Base-by-base conservation (phyloP, 2,888 invertebrate genomes). In the Lasioglossum vierecki region DNA sequence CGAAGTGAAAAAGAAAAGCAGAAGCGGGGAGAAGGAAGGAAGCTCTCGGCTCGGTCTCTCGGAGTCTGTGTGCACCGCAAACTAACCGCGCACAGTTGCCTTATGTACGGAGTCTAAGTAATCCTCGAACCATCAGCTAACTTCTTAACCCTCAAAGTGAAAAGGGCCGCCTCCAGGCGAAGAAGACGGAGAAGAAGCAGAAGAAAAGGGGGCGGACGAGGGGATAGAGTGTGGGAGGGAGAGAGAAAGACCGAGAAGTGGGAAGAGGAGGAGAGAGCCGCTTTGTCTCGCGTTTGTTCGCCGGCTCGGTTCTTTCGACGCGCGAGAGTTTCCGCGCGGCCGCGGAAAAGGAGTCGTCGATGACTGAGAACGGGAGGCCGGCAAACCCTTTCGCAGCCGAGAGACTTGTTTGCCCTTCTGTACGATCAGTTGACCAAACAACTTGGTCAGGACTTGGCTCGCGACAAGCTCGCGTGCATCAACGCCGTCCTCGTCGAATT, bases 101-200 rank as follows among this genome's bases (percentile, higher is more conserved):
- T 85, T 88, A 85, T 88, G 89, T 88, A 88, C 86, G 89, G 85
- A 83, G 82, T 88, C 87, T 91, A 88, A 91, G 91, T 91, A 91
- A 91, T 91, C 87, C 88, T 88, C 87, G 88, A 88, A 89, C 90
- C 92, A 91, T 90, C 92, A 88, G 88, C 90, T 87, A 89, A 90
- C 93, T 91, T 90, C 88, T 92, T 91, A 90, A 91, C 90, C 88
- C 91, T 91, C 89, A 89, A 92, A 92, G 91, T 88, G 88, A 89
- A 91, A 91, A 85, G 83, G 80, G 82, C 85, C 88, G 88, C 82
- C 89, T 77, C 73, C 72, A 63, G 80, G 53, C 41, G 81, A 18
- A 26, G 72, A 8, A n/a, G 35, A 13, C 22, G 30, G 18, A 30
- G 35, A 22, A 8, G 53, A 15, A 35, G 41, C 22, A 41, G 18